Conservation (phyloP, 2,113 vertebrate species). For the Psophia crepitans region DNA sequence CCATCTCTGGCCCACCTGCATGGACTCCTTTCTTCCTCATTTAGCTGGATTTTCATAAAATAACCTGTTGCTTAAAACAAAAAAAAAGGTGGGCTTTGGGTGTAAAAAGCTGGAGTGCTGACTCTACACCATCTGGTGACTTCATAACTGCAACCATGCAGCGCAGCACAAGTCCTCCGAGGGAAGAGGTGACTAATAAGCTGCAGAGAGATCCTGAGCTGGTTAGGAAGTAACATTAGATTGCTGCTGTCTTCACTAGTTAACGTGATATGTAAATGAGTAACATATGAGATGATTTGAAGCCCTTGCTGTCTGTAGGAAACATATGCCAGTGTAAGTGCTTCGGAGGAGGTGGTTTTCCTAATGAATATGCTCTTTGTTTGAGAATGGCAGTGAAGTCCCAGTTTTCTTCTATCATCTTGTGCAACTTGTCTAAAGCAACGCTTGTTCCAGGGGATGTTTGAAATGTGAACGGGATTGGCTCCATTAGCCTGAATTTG, state of each 20-base stretch:
- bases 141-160: not conserved
- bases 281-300: not conserved
- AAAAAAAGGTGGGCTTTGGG: not conserved
- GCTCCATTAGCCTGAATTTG: not conserved
- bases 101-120: not conserved
- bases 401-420: not conserved
- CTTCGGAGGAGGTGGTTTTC: not conserved
- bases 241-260: constrained; percentile 27
- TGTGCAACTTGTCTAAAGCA: not conserved
- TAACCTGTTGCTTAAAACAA: not conserved
- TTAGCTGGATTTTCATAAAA: not conserved
- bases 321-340: not conserved
- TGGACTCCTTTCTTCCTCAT: not conserved
- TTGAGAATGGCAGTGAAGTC: not conserved
- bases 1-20: not conserved
- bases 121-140: not conserved
- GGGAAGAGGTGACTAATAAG: not conserved
- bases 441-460: not conserved
- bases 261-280: constrained; percentile 25
- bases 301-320: not conserved
- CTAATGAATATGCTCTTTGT: constrained; percentile 21
- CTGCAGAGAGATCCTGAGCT: not conserved
- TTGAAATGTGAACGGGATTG: not conserved
- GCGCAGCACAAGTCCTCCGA: not conserved
- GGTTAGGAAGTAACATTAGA: constrained; percentile 1